phyloP scores from a whole-genome alignment of 2,797 vertebrate genomes.

The Xenopus petersii region DNA sequence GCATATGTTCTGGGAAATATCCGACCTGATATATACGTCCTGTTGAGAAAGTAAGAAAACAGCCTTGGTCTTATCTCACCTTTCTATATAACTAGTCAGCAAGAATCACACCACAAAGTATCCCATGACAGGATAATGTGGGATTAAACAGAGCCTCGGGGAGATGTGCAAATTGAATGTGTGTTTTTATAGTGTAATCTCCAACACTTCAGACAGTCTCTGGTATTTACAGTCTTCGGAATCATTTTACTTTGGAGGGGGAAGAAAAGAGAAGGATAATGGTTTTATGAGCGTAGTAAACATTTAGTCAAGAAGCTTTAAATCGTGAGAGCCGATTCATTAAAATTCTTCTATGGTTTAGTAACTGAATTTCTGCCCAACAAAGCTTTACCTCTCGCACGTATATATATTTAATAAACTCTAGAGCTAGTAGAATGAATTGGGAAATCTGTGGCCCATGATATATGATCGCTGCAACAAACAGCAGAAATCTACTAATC shows the following conservation, averaged over 20 bases:
- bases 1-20: constrained; percentile 18
- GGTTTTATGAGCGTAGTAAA: constrained; percentile 21
- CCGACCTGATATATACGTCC: too few species aligned
- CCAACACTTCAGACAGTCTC: background rate
- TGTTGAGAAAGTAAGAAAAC: constrained; percentile 4
- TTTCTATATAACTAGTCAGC: constrained; percentile 12
- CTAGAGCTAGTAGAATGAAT: too few species aligned
- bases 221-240: background rate
- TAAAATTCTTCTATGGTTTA: constrained; percentile 1
- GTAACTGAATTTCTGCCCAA: too few species aligned
- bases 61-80: constrained; percentile 12
- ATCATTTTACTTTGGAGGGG: background rate
- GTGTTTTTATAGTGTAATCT: constrained; percentile 14
- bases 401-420: too few species aligned
- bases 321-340: background rate
- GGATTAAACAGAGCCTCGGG: constrained; percentile 15
- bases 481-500: background rate
- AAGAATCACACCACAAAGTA: constrained; percentile 6
- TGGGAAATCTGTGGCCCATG: too few species aligned
- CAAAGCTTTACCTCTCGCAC: too few species aligned
- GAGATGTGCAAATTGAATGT: constrained; percentile 23
- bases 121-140: constrained; percentile 25
- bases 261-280: background rate
- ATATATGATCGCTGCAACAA: too few species aligned
- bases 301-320: background rate